Evolutionary conservation across 1,140 invertebrate species (phyloP), one percentile per base, ranked within the genome.

Genomic region (Hyles euphorbiae): DNA sequence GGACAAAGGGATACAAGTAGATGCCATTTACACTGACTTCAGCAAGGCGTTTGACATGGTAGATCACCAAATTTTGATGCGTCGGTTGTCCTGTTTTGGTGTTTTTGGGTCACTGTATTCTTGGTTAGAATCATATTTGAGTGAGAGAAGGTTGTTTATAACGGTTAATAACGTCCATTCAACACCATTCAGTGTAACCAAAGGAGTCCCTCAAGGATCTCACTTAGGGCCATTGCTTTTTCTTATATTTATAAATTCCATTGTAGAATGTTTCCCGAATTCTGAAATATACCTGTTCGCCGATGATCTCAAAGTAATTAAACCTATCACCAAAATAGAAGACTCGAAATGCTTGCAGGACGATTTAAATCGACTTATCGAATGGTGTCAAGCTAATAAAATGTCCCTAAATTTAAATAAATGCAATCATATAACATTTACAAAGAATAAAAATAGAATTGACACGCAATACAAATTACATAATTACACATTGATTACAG

Each of bases 41-140:
- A 63, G 55, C 36, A 63, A 63, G 33, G 61, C 55, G 5, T 63
- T 63, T 50, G 61, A 63, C 34, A n/a, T 50, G 7, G 56, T 63
- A 8, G 43, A 51, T 9, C 61, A 63, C 50, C 7, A n/a, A n/a
- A 46, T 54, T 8, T 12, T 63, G 5, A 10, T 58, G 9, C 6
- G 36, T 48, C 57, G 57, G 46, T 43, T 63, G 5, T 53, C 33
- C 32, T 8, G n/a, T 9, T 54, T 53, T 50, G 61, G 61, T 36
- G 7, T 59, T 12, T 9, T 5, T 34, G 50, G 51, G 3, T 5
- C 32, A 5, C 9, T 60, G 8, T 44, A 54, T 6, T 33, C 36
- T 11, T 60, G 58, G 58, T 50, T 53, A 5, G 11, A 11, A 1
- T 60, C 58, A 11, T 60, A 60, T 40, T 34, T 60, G 3, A 8